Base-by-base conservation (phyloP, 2,113 vertebrate species). In the Pao palembangensis region DNA sequence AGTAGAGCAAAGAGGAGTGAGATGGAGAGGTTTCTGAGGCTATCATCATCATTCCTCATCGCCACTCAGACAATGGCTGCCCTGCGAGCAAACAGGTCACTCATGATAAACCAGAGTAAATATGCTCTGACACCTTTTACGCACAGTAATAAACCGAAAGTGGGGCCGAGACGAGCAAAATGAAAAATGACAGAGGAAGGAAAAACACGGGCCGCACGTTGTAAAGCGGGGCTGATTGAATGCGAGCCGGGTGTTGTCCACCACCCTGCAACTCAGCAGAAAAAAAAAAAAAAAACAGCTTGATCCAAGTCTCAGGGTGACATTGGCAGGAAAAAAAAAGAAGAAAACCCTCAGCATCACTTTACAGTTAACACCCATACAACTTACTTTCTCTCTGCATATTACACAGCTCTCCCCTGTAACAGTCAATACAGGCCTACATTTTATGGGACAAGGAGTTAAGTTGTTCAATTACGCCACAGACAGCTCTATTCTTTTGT, bases 401-500 rank as follows among this genome's bases (percentile, higher is more conserved):
- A 92, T 90, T 87, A 84, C 86, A 73, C 82, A 91, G 79, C 75
- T 66, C 73, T 64, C 78, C 61, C 69, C 73, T 78, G 77, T 76
- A 76, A 89, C 92, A 94, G 95, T 98, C 94, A 94, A 98, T 97
- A 94, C 87, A 75, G 89, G 91, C 92, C 93, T 94, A 93, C 93
- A 95, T 96, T 96, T 97, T 95, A 96, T 93, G 93, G 95, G 94
- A 98, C 95, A 96, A 95, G 95, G 93, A 97, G 95, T 96, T 97
- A 98, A 98, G 95, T 96, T 98, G 96, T 98, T 96, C 94, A 98
- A 95, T 98, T 98, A 98, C 73, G 81, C 89, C 90, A 88, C 93
- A 96, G 96, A 98, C 96, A 98, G 96, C 94, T 98, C 95, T 95
- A 95, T 98, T 97, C 96, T 96, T 96, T 96, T 91, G 94, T 96